Conservation (phyloP, 2,888 invertebrate genomes). For the Meta bourneti region DNA sequence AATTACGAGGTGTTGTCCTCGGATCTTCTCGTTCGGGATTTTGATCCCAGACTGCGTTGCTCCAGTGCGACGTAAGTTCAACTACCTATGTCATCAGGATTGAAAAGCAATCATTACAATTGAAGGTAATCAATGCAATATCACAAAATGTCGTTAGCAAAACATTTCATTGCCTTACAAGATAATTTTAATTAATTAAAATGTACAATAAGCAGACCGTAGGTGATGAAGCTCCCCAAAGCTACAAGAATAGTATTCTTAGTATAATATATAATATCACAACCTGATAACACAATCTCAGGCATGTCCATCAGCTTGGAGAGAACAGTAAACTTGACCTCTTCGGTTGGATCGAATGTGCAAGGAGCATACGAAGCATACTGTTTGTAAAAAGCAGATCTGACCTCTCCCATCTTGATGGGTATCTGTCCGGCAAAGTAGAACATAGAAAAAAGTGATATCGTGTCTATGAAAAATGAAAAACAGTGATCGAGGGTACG, state of each 20-base stretch:
- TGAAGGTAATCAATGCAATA: no score
- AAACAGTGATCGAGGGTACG: not conserved
- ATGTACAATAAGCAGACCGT: not conserved
- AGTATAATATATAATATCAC: not conserved
- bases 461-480: not conserved
- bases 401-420: not conserved
- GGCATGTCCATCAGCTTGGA: not conserved
- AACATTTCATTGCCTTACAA: no score
- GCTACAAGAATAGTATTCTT: not conserved
- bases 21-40: no score
- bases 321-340: not conserved
- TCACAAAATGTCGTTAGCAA: no score
- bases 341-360: not conserved
- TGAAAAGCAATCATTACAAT: no score
- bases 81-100: no score
- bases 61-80: no score
- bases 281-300: not conserved
- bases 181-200: not conserved
- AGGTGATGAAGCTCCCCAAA: not conserved
- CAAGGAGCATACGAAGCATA: not conserved
- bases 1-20: no score
- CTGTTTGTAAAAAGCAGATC: not conserved
- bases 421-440: conserved; percentile 19
- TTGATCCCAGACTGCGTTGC: no score
- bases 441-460: not conserved